These are phyloP conservation scores for Melanerpes formicivorus DNA, from an alignment of 2,113 vertebrate genomes.

Conservation along the genomic window DNA sequence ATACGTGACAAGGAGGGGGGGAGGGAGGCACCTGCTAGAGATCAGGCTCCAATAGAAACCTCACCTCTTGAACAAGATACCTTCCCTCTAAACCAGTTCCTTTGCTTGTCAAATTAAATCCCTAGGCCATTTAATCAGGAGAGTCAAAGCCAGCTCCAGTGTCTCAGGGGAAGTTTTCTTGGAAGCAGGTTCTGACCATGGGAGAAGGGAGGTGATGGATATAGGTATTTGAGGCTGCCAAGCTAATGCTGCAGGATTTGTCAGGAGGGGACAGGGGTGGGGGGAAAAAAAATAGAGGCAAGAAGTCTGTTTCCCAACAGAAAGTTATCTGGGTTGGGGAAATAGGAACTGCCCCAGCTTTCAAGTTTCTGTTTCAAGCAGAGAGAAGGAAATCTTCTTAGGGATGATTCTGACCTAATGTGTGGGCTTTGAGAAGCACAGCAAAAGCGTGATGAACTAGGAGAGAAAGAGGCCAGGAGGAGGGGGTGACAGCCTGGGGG, in stretches of 20 bases:
- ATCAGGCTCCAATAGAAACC: not conserved
- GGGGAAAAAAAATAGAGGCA: not conserved
- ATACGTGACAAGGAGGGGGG: not conserved
- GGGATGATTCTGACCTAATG: not conserved
- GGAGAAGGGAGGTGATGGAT: not conserved
- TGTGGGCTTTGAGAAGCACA: not conserved
- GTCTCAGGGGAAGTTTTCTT: conserved; percentile 19
- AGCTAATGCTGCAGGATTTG: not conserved
- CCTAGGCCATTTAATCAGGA: conserved; percentile 25
- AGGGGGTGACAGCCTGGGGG: not conserved
- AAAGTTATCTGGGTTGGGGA: not conserved
- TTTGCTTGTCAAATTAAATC: conserved; percentile 30
- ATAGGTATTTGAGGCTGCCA: not conserved
- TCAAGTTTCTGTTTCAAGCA: not conserved
- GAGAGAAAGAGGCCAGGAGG: not conserved
- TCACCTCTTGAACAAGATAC: conserved; percentile 10
- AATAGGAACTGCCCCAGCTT: not conserved
- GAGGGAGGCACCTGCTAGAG: not conserved
- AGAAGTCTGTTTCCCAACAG: not conserved
- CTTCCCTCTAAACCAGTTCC: conserved; percentile 32
- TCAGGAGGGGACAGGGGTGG: not conserved
- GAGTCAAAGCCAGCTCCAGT: conserved; percentile 1
- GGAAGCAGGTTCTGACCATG: not conserved
- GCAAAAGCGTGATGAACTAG: not conserved
- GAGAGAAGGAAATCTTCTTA: not conserved